These are phyloP conservation scores for Noctuana brunneofusca DNA, from an alignment of 2,888 invertebrate species.

Conservation along the genomic window DNA sequence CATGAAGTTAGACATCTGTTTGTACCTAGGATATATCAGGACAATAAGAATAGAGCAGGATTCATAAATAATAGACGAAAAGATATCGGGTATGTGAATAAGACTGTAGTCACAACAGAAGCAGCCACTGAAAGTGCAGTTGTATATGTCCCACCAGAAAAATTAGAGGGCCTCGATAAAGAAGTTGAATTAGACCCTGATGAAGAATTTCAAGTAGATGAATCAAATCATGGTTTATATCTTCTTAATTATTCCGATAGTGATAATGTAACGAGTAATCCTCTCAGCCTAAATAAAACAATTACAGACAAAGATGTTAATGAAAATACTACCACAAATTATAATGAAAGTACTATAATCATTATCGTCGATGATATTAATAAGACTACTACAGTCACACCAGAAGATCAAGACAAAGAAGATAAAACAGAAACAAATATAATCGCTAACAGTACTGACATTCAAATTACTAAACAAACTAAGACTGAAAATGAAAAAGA, in stretches of 20 bases:
- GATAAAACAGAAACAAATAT: constrained; percentile 60
- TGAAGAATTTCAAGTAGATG: constrained; percentile 81
- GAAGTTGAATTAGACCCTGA: constrained; percentile 76
- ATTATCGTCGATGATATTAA: constrained; percentile 43
- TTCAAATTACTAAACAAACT: constrained; percentile 53
- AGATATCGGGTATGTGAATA: constrained; percentile 48
- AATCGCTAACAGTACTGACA: constrained; percentile 66
- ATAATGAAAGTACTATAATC: constrained; percentile 46
- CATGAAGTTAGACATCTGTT: constrained; percentile 76
- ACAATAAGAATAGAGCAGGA: constrained; percentile 68
- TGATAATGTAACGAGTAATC: constrained; percentile 65
- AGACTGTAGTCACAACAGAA: constrained; percentile 55
- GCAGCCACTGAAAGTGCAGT: constrained; percentile 63
- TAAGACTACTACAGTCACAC: constrained; percentile 42
- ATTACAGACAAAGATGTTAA: constrained; percentile 48
- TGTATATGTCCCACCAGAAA: constrained; percentile 75
- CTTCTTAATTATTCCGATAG: constrained; percentile 77
- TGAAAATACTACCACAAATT: constrained; percentile 46
- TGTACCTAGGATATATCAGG: constrained; percentile 67
- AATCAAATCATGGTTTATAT: constrained; percentile 79
- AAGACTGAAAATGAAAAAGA: constrained; percentile 68
- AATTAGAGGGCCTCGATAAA: constrained; percentile 71
- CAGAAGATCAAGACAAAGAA: constrained; percentile 50
- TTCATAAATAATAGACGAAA: constrained; percentile 70
- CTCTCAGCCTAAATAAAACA: constrained; percentile 54